Conservation (phyloP, 2,888 invertebrate species). For the Ormyrus pomaceus region DNA sequence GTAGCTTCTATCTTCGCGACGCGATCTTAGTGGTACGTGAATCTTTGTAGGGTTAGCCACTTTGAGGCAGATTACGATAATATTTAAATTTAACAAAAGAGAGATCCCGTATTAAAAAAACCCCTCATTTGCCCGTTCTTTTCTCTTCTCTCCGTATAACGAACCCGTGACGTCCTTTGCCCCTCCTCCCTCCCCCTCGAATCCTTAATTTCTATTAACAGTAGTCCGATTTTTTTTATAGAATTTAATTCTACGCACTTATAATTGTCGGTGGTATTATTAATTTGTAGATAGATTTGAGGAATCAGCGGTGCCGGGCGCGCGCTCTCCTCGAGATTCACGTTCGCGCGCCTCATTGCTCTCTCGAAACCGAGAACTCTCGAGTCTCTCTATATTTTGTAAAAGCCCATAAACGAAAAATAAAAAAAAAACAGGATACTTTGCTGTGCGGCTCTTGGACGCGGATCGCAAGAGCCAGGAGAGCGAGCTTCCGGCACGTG, state of each 20-base stretch:
- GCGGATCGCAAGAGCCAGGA: constrained; percentile 40
- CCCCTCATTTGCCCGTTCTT: constrained; percentile 27
- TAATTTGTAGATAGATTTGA: constrained; percentile 68
- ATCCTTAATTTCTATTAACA: too few species aligned
- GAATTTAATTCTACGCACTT: constrained; percentile 44
- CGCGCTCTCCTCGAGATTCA: constrained; percentile 35
- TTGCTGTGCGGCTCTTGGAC: constrained; percentile 33
- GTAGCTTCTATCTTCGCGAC: constrained; percentile 66
- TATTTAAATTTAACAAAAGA: constrained; percentile 66
- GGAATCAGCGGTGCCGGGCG: constrained; percentile 40
- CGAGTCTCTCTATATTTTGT: constrained; percentile 34
- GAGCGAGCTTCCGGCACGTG: constrained; percentile 42
- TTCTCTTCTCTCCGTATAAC: constrained; percentile 33
- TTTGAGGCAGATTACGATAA: constrained; percentile 69
- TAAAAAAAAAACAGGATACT: constrained; percentile 40
- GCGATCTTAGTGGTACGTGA: constrained; percentile 64
- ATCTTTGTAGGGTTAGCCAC: constrained; percentile 65
- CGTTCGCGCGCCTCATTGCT: constrained; percentile 38
- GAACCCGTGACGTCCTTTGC: neutral
- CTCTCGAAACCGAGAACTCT: constrained; percentile 10
- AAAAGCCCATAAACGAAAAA: neutral
- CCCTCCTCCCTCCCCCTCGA: neutral
- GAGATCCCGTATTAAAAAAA: neutral
- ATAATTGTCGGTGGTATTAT: constrained; percentile 66
- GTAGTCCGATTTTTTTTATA: constrained; percentile 29